Evolutionary conservation across 2,113 vertebrate species (phyloP).

Genomic region (Nannospalax galili): DNA sequence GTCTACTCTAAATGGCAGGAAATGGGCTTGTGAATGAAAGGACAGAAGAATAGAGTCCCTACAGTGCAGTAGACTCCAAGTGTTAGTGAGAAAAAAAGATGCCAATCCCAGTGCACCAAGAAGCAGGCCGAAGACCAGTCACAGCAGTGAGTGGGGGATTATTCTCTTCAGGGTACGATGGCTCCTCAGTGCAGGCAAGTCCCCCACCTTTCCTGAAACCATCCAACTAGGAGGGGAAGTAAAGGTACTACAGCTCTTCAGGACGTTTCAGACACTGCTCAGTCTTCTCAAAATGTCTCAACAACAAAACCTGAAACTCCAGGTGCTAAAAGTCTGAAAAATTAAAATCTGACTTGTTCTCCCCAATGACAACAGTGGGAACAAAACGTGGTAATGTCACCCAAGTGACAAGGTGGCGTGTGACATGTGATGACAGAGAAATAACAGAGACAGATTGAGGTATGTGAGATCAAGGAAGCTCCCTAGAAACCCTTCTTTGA

Average conservation of each 20-base stretch:
- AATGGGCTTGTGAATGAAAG: background rate
- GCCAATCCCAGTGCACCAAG: background rate
- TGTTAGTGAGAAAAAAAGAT: too few relatives aligned
- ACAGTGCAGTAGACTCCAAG: background rate
- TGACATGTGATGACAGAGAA: background rate
- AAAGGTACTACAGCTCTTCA: background rate
- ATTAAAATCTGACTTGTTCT: background rate
- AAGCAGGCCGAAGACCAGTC: background rate
- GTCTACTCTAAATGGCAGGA: background rate
- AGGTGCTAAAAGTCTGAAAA: background rate
- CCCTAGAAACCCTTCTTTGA: background rate
- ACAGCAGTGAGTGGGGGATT: accelerated
- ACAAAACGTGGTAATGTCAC: background rate
- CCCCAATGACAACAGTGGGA: background rate
- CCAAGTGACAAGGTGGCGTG: background rate
- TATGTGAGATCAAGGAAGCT: background rate
- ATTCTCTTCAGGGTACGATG: background rate
- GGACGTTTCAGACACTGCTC: accelerated
- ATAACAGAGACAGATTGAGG: background rate
- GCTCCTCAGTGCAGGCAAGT: background rate
- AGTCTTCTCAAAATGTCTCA: background rate
- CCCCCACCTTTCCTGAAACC: background rate
- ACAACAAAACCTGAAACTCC: background rate
- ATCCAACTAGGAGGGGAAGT: background rate
- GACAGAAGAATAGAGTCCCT: background rate